A percentile compares a stretch with the other conserved stretches of the same genome.
These are phyloP conservation scores for Rhodeus uyekii DNA, from an alignment of 2,797 vertebrate species.

Conservation along the genomic window DNA sequence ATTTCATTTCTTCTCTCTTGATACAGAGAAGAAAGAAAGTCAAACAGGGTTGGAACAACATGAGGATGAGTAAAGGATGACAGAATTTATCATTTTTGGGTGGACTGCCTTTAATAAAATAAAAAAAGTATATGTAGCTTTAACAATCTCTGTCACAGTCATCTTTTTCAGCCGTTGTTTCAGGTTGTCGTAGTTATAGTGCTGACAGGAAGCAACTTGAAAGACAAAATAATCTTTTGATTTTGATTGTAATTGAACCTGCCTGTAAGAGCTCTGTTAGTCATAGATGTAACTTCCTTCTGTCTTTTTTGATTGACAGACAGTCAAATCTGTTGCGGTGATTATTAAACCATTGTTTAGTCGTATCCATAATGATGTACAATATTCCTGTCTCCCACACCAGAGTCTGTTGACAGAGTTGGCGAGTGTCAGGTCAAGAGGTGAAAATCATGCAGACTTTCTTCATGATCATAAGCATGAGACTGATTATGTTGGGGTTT, in stretches of 20 bases:
- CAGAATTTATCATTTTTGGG: neutral
- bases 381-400: constrained; percentile 34
- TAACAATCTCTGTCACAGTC: too few relatives aligned
- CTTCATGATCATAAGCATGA: constrained; percentile 23
- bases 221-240: neutral
- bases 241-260: neutral
- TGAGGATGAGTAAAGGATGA: neutral
- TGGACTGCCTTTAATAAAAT: neutral
- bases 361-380: constrained; percentile 14
- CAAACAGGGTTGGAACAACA: neutral
- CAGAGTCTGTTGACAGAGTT: constrained; percentile 58
- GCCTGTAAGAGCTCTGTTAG: neutral
- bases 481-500: constrained; percentile 34
- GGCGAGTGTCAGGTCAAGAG: constrained; percentile 35
- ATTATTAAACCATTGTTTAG: constrained; percentile 58
- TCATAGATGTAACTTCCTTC: neutral
- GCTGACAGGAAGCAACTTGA: neutral
- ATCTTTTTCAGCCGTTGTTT: neutral
- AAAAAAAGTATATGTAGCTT: neutral
- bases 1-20: neutral
- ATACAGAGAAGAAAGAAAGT: neutral
- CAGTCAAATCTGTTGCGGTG: constrained; percentile 47
- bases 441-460: constrained; percentile 8
- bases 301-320: constrained; percentile 28
- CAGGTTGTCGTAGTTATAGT: neutral